A percentile compares a stretch with the other conserved stretches of the same genome.
Evolutionary conservation across 2,888 invertebrate species (phyloP).

Genomic region (Dryomyza anilis): DNA sequence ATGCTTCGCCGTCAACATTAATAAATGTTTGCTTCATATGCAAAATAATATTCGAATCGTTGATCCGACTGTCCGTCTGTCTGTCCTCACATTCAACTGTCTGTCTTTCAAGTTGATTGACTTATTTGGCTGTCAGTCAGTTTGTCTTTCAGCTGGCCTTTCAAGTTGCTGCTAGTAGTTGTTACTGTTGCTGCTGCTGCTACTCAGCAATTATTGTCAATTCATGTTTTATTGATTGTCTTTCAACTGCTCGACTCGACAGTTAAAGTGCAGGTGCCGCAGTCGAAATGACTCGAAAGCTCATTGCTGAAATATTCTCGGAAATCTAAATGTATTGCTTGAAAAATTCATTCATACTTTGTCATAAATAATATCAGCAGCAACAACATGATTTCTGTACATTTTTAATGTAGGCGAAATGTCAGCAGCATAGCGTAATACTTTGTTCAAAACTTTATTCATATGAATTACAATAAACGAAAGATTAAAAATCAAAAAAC

Average conservation of each 20-base stretch:
- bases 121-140: slow-evolving; percentile 6
- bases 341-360: no score
- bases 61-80: slow-evolving; percentile 8
- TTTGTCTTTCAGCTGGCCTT: background rate
- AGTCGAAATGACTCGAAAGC: background rate
- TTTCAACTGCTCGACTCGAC: slow-evolving; percentile 5
- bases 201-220: slow-evolving; percentile 3
- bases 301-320: background rate
- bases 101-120: slow-evolving; percentile 13
- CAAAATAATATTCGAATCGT: background rate
- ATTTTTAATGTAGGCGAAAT: no score
- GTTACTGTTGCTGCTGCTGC: background rate
- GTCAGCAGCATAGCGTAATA: no score
- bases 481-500: no score
- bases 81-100: slow-evolving; percentile 2
- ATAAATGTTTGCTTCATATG: slow-evolving; percentile 5
- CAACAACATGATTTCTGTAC: no score
- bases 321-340: background rate
- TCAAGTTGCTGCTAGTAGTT: no score
- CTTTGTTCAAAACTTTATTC: no score
- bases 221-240: slow-evolving; percentile 15
- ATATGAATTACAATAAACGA: no score
- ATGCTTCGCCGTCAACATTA: background rate
- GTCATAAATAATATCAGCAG: no score
- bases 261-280: background rate